These are phyloP conservation scores for Scolopax rusticola DNA, from an alignment of 2,797 vertebrate species.

Conservation along the genomic window DNA sequence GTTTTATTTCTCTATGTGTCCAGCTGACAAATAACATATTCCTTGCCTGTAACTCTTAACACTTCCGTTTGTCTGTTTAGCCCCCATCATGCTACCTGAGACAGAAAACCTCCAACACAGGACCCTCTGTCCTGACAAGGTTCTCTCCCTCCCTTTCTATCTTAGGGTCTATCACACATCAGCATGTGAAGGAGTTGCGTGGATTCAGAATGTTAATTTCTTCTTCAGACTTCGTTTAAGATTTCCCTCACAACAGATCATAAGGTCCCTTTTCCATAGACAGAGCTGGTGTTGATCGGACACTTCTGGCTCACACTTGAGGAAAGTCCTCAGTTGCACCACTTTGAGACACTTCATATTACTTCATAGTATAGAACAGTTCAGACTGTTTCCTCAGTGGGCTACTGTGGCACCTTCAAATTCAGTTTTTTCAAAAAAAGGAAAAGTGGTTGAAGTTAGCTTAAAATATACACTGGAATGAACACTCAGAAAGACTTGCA, in stretches of 20 bases:
- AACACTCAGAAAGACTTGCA: background rate
- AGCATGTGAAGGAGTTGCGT: background rate
- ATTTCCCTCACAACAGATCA: background rate
- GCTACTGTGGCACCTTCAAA: background rate
- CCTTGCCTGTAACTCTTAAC: background rate
- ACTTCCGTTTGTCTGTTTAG: background rate
- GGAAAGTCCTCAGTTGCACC: background rate
- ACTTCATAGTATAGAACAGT: background rate
- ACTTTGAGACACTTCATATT: background rate
- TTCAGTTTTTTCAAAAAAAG: background rate
- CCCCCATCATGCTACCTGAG: no score
- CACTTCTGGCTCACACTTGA: background rate
- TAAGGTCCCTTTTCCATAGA: background rate
- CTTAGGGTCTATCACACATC: background rate
- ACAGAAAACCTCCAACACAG: accelerated
- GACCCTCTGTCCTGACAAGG: background rate
- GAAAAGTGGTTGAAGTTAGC: background rate
- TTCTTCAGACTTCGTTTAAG: background rate
- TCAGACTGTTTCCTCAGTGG: background rate
- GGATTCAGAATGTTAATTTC: background rate
- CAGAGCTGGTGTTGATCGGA: background rate
- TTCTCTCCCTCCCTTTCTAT: background rate
- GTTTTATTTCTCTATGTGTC: background rate
- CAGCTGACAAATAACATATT: background rate
- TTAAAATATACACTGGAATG: background rate